Percentiles rank a stretch among this genome's conserved stretches.
These are phyloP conservation scores for Saimiri boliviensis DNA, from an alignment of 2,113 vertebrate species.

Conservation along the genomic window DNA sequence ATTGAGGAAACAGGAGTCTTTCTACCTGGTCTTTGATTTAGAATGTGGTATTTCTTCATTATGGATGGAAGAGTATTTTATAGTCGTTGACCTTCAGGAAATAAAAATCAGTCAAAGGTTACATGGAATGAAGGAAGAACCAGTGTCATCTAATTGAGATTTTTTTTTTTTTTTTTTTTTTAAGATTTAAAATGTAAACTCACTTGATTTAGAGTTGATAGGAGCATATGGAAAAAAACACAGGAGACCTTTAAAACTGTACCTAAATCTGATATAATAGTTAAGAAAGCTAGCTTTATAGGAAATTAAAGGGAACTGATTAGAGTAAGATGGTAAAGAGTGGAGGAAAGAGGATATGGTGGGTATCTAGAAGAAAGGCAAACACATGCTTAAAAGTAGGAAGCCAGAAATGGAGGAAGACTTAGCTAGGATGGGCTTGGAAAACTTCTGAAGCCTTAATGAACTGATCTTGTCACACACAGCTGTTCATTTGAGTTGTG, in stretches of 20 bases:
- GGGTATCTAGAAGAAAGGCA: background rate
- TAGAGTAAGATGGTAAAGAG: background rate
- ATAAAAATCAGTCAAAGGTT: background rate
- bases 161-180: background rate
- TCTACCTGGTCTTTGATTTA: background rate
- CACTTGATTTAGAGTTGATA: slow-evolving; percentile 3
- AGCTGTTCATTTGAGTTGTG: slow-evolving; percentile 78
- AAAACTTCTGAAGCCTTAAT: slow-evolving; percentile 72
- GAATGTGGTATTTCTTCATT: background rate
- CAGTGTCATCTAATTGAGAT: background rate
- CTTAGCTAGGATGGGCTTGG: background rate
- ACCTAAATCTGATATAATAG: background rate
- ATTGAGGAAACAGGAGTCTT: background rate
- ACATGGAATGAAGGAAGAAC: slow-evolving; percentile 22
- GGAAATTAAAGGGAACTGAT: background rate
- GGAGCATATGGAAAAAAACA: background rate
- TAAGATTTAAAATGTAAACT: slow-evolving; percentile 28
- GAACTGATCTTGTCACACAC: slow-evolving; percentile 76
- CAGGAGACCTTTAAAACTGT: background rate
- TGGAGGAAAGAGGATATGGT: background rate
- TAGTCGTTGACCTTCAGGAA: background rate
- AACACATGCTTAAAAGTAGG: background rate
- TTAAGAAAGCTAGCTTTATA: background rate
- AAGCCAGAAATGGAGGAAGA: background rate
- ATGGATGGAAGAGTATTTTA: background rate